Conservation (phyloP, 1,140 invertebrate species). For the Acromyrmex charruanus region DNA sequence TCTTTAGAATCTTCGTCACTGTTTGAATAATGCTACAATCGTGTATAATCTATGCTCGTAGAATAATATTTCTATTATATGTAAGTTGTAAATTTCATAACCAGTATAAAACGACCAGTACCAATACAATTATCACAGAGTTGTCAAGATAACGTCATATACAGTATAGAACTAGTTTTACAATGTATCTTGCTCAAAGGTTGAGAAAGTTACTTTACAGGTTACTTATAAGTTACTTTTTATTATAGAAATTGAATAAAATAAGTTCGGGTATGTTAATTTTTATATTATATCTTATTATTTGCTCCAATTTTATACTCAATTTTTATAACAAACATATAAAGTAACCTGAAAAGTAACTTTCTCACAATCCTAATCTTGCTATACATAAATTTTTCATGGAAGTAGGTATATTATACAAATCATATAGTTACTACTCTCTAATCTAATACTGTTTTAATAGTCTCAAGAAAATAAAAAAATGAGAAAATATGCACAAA, state of each 20-base stretch:
- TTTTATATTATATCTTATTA: no score
- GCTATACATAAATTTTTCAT: constrained; percentile 16
- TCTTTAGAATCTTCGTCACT: constrained; percentile 67
- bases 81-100: constrained; percentile 65
- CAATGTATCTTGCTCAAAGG: not conserved
- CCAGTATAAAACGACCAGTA: constrained; percentile 62
- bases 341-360: no score
- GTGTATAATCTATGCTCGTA: constrained; percentile 29
- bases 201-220: not conserved
- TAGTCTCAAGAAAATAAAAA: constrained; percentile 14
- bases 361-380: no score
- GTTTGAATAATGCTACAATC: constrained; percentile 62
- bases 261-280: no score
- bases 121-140: constrained; percentile 63
- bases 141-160: constrained; percentile 41
- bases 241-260: no score
- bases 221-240: no score
- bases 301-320: no score
- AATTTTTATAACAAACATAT: no score
- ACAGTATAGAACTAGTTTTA: constrained; percentile 27
- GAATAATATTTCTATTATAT: constrained; percentile 53
- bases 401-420: constrained; percentile 16
- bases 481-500: constrained; percentile 11
- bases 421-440: not conserved
- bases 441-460: constrained; percentile 50